A percentile compares a stretch with the other conserved stretches of the same genome.
These are phyloP conservation scores for Ascidia mentula DNA, from an alignment of 23 tunicate species.

Conservation along the genomic window DNA sequence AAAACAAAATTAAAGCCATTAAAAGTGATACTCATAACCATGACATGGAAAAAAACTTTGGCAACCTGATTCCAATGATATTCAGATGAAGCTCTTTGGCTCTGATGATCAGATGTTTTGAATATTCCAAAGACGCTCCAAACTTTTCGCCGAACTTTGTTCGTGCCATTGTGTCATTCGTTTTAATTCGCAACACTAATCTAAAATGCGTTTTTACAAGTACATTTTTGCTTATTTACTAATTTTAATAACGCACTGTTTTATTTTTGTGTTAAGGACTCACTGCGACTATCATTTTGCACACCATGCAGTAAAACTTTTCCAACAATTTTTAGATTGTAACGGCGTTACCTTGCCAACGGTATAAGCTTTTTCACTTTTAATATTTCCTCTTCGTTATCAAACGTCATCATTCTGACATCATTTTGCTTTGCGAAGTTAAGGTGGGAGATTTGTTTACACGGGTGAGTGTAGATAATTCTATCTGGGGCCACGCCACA, in stretches of 20 bases:
- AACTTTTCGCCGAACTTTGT: neutral
- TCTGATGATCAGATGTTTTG: neutral
- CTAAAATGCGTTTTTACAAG: neutral
- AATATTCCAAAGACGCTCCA: neutral
- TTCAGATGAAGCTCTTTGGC: neutral
- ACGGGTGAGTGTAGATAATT: neutral
- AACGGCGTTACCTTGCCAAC: neutral
- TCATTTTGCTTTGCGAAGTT: neutral
- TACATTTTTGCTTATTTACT: neutral
- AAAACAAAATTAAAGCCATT: too few relatives aligned
- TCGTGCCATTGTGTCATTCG: neutral
- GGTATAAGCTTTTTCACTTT: neutral
- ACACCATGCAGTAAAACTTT: neutral
- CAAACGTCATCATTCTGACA: neutral
- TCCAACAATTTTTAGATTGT: neutral
- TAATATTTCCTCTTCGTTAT: constrained; percentile 5
- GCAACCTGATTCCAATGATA: neutral
- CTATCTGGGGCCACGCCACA: neutral
- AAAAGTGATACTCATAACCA: too few relatives aligned
- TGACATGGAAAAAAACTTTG: too few relatives aligned
- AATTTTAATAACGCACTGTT: neutral
- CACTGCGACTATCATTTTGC: neutral
- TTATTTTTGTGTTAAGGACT: neutral
- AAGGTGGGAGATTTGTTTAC: neutral
- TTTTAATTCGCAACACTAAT: neutral